Percentiles rank a stretch among this genome's conserved stretches.
Evolutionary conservation across 2,888 invertebrate genomes (phyloP).

Genomic region (Athalia circularis): DNA sequence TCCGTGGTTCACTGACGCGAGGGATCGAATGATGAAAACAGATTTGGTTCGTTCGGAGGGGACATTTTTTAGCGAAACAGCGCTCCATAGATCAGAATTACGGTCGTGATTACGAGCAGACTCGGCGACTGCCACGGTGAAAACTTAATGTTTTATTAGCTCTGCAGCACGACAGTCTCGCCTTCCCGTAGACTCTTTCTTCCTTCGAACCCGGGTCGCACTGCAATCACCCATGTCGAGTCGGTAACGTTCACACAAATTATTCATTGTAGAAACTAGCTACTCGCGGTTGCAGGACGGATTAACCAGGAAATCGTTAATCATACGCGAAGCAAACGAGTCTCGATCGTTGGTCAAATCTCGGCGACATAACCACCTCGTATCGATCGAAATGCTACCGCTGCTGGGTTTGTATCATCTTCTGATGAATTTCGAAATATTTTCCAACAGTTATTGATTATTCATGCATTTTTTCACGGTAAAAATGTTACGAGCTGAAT

Average conservation of each 20-base stretch:
- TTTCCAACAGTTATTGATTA: too few relatives aligned
- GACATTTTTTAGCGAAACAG: not conserved
- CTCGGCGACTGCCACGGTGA: not conserved
- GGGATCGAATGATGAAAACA: not conserved
- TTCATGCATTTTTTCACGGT: too few relatives aligned
- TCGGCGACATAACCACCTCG: not conserved
- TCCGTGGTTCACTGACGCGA: too few relatives aligned
- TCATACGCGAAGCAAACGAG: constrained; percentile 7
- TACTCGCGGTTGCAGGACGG: constrained; percentile 11
- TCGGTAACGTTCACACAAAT: constrained; percentile 25
- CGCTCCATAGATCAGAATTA: constrained; percentile 5
- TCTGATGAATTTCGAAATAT: too few relatives aligned
- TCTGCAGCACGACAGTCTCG: not conserved
- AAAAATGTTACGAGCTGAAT: not conserved
- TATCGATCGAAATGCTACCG: too few relatives aligned
- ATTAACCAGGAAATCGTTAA: constrained; percentile 36
- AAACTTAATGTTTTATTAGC: constrained; percentile 38
- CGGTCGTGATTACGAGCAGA: constrained; percentile 18
- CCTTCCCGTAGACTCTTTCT: not conserved
- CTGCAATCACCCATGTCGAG: not conserved
- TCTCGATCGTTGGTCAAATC: constrained; percentile 22
- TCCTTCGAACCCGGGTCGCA: not conserved
- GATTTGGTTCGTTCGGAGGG: not conserved
- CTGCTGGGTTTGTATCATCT: not conserved
- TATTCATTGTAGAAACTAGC: constrained; percentile 40